Base-by-base conservation (phyloP, 2,113 vertebrate genomes). In the Grallaria varia region DNA sequence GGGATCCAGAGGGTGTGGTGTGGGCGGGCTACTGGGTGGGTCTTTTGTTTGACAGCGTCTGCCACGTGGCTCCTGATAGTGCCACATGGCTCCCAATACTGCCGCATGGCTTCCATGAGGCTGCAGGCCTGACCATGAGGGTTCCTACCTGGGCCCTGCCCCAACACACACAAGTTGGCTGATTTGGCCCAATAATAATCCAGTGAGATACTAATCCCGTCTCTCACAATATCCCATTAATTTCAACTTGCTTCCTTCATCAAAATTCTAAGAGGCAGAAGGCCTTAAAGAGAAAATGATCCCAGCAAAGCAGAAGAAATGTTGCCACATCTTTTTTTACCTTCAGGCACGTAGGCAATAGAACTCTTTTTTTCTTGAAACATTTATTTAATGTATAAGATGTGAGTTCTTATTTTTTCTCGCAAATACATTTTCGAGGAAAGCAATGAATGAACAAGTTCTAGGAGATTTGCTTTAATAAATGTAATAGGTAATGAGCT, bases 391-490 rank as follows among this genome's bases (percentile, higher is more conserved):
- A 73, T 56, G 5, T n/a, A 24, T 55, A 72, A 53, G 66, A 47
- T 77, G 22, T 64, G 19, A 64, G 24, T 33, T 89, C 4, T 49
- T 49, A 6, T 35, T 53, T 30, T 23, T 12, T 6, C 14, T 21
- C 23, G 7, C 12, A 71, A 78, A 79, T 58, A 28, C 6, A 44
- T 81, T 84, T 66, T 31, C 53, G 53, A 84, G 60, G 17, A 49
- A 56, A 81, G 14, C 13, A 31, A 64, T 33, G 59, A 68, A 59
- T 52, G 1, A 74, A 49, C 25, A 73, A 9, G 4, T 35, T 72
- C 84, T 71, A 89, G 52, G 35, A 85, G 23, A 23, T 90, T 94
- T 85, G 7, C 83, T 90, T 96, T 64, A 80, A 56, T 74, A 93
- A 94, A 72, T n/a, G 19, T 44, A 47, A 59, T 7, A 9, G 21